Percentiles rank a stretch among this genome's conserved stretches.
Evolutionary conservation across 2,888 invertebrate species (phyloP).

Genomic region (Anoncus sp.): DNA sequence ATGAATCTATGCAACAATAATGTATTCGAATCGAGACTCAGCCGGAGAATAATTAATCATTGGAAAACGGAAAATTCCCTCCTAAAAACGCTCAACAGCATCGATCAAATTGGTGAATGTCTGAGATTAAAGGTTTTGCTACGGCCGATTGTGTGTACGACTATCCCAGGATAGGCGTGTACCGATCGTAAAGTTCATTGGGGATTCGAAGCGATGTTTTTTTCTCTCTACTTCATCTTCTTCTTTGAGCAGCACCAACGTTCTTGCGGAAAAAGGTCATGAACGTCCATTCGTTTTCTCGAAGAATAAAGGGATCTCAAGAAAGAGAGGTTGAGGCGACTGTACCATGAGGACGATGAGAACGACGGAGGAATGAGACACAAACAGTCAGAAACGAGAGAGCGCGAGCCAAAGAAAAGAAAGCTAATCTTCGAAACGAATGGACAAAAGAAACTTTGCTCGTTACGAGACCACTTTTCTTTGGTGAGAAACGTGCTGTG

Average conservation of each 20-base stretch:
- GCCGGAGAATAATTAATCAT: slow-evolving; percentile 9
- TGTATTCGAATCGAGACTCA: not conserved
- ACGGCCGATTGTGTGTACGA: not conserved
- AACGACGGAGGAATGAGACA: slow-evolving; percentile 15
- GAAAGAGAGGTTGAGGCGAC: slow-evolving; percentile 19
- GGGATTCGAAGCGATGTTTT: slow-evolving; percentile 23
- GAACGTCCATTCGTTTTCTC: slow-evolving; percentile 50
- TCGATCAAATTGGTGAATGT: slow-evolving; percentile 27
- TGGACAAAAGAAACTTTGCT: slow-evolving; percentile 65
- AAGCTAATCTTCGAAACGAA: slow-evolving; percentile 66
- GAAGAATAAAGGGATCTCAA: slow-evolving; percentile 37
- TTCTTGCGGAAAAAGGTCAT: slow-evolving; percentile 37
- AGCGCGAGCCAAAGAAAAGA: slow-evolving; percentile 51
- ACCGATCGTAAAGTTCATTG: slow-evolving; percentile 41
- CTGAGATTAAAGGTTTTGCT: slow-evolving; percentile 37
- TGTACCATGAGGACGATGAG: slow-evolving; percentile 10
- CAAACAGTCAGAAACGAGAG: slow-evolving; percentile 22
- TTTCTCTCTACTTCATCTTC: slow-evolving; percentile 18
- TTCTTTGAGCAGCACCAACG: slow-evolving; percentile 38
- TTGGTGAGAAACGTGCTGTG: slow-evolving; percentile 53
- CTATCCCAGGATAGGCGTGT: slow-evolving; percentile 19
- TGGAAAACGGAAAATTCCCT: slow-evolving; percentile 18
- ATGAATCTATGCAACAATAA: not conserved
- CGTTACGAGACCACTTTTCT: slow-evolving; percentile 61
- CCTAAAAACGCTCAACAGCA: not conserved